These are phyloP conservation scores for Lophochroa leadbeateri DNA, from an alignment of 2,113 vertebrate genomes.

Conservation along the genomic window DNA sequence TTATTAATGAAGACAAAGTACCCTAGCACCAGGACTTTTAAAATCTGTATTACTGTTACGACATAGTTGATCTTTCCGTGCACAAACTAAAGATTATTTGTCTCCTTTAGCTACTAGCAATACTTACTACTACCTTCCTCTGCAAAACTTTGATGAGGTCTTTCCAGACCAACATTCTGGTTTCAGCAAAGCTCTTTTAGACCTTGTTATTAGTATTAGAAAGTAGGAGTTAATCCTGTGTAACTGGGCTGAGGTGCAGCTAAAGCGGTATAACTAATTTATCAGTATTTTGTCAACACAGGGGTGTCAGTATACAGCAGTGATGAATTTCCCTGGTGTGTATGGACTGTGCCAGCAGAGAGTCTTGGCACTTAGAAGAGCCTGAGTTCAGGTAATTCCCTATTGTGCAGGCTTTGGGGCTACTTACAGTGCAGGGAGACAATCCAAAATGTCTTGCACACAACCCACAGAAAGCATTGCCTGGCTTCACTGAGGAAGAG, in stretches of 20 bases:
- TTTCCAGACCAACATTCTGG: neutral
- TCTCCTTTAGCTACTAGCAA: neutral
- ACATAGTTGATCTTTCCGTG: neutral
- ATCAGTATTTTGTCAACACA: neutral
- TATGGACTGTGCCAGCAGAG: neutral
- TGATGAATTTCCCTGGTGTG: rapidly evolving
- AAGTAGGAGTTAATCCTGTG: neutral
- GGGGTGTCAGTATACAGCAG: rapidly evolving
- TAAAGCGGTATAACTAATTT: rapidly evolving
- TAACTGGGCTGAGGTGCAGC: neutral
- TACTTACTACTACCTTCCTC: neutral
- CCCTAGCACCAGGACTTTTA: neutral
- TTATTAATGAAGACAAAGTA: conserved; percentile 20
- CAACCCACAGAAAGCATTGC: neutral
- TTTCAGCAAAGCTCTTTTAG: neutral
- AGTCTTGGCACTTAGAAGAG: neutral
- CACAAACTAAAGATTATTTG: neutral
- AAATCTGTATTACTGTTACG: neutral
- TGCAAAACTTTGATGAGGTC: neutral
- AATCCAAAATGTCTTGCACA: neutral
- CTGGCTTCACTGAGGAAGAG: neutral
- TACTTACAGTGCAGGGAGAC: conserved; percentile 11
- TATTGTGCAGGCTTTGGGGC: neutral
- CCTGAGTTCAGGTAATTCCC: neutral
- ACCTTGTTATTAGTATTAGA: neutral